Evolutionary conservation across 2,888 invertebrate genomes (phyloP).

Genomic region (Xestia ashworthii): DNA sequence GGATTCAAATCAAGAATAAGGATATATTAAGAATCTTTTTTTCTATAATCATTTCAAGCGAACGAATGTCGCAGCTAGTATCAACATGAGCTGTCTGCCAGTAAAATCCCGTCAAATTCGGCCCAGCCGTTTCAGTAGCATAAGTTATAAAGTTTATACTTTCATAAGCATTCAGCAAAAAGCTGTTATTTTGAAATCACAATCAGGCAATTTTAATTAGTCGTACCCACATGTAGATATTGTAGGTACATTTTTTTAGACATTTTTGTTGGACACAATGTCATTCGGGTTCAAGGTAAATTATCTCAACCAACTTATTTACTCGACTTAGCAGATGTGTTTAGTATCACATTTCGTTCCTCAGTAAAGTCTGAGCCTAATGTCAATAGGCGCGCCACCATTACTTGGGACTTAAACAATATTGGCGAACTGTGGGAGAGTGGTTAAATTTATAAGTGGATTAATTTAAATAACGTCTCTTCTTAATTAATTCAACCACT

Average conservation of each 20-base stretch:
- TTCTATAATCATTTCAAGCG: too few species aligned
- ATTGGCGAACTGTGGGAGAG: not conserved
- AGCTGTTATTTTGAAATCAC: too few species aligned
- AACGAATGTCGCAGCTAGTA: too few species aligned
- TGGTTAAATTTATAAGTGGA: not conserved
- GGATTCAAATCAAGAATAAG: too few species aligned
- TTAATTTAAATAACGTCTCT: not conserved
- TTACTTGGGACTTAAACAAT: not conserved
- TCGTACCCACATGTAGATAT: too few species aligned
- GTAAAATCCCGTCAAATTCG: too few species aligned
- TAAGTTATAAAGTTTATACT: too few species aligned
- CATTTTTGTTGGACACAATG: not conserved
- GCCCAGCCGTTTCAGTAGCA: too few species aligned
- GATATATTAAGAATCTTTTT: too few species aligned
- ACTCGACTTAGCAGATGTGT: not conserved
- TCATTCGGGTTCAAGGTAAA: not conserved
- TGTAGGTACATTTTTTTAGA: not conserved
- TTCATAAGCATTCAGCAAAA: too few species aligned
- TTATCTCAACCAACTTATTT: not conserved
- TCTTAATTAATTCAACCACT: not conserved
- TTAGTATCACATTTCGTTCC: not conserved
- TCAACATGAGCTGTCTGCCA: too few species aligned
- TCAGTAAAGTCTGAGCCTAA: not conserved
- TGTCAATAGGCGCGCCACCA: not conserved
- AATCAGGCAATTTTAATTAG: too few species aligned